A percentile compares a stretch with the other conserved stretches of the same genome.
phyloP scores from a whole-genome alignment of 2,888 invertebrate genomes.

The Coleophora flavipennella region DNA sequence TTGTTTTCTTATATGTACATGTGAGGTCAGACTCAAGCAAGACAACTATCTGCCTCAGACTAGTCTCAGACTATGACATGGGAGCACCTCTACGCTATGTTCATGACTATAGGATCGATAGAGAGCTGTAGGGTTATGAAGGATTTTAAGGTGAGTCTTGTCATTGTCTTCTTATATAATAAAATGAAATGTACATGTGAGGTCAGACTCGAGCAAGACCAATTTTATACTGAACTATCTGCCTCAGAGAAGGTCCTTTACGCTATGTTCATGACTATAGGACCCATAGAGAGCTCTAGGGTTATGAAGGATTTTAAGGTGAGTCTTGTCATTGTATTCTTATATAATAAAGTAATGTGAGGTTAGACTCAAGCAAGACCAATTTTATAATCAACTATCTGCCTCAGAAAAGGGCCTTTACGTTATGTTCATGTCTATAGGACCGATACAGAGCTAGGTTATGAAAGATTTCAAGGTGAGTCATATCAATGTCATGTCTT shows the following conservation, averaged over 20 bases:
- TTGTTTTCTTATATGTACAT: too few species aligned
- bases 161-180: conserved; percentile 1
- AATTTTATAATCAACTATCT: conserved; percentile 97
- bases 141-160: conserved; percentile 80
- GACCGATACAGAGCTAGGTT: conserved; percentile 91
- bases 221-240: conserved; percentile 97
- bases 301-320: conserved; percentile 94
- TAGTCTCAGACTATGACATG: conserved; percentile 95
- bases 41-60: conserved; percentile 96
- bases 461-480: conserved; percentile 90
- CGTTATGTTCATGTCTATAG: conserved; percentile 89
- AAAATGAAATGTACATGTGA: too few species aligned
- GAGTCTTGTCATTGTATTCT: conserved; percentile 12
- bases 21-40: conserved; percentile 64
- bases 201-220: conserved; percentile 74
- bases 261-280: conserved; percentile 89
- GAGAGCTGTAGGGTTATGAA: conserved; percentile 94
- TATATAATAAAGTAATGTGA: too few species aligned
- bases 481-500: conserved; percentile 2
- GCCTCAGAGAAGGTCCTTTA: conserved; percentile 92
- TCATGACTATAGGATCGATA: conserved; percentile 89
- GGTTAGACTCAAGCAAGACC: conserved; percentile 74
- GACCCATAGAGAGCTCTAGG: conserved; percentile 90
- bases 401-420: conserved; percentile 93
- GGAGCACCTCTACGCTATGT: conserved; percentile 90